phyloP scores from a whole-genome alignment of 2,888 invertebrate genomes.

The Ormyrus rosae region DNA sequence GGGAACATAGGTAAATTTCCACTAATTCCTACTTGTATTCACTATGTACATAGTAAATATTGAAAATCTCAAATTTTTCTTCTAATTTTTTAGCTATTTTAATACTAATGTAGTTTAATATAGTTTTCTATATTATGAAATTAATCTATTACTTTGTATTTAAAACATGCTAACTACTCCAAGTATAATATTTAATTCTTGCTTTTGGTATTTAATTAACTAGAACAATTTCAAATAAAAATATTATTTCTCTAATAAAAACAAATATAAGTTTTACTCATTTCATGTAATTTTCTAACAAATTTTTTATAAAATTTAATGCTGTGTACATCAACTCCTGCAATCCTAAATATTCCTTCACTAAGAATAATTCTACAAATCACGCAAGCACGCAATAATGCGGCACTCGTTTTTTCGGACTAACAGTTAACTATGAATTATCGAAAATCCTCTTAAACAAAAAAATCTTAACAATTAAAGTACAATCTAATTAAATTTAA shows the following conservation, averaged over 20 bases:
- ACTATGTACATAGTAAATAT: slow-evolving; percentile 20
- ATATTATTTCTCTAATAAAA: no score
- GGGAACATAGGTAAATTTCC: slow-evolving; percentile 30
- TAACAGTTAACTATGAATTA: slow-evolving; percentile 41
- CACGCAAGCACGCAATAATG: slow-evolving; percentile 36
- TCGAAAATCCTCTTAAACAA: not conserved
- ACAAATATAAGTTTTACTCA: not conserved
- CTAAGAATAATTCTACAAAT: slow-evolving; percentile 7
- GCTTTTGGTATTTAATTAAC: not conserved
- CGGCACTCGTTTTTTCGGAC: slow-evolving; percentile 20
- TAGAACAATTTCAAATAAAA: not conserved
- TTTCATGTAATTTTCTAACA: not conserved
- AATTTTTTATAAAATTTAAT: not conserved
- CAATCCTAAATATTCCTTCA: not conserved
- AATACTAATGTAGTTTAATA: not conserved
- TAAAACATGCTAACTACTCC: not conserved
- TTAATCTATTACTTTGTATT: not conserved
- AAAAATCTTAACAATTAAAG: not conserved
- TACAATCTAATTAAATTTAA: not conserved
- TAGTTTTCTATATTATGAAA: not conserved
- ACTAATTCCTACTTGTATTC: not conserved
- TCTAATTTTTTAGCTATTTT: not conserved
- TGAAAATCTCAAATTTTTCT: no score
- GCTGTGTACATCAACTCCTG: slow-evolving; percentile 14
- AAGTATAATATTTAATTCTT: not conserved